A percentile compares a stretch with the other conserved stretches of the same genome.
These are phyloP conservation scores for Pteropus rufus DNA, from an alignment of 2,797 vertebrate species.

Conservation along the genomic window DNA sequence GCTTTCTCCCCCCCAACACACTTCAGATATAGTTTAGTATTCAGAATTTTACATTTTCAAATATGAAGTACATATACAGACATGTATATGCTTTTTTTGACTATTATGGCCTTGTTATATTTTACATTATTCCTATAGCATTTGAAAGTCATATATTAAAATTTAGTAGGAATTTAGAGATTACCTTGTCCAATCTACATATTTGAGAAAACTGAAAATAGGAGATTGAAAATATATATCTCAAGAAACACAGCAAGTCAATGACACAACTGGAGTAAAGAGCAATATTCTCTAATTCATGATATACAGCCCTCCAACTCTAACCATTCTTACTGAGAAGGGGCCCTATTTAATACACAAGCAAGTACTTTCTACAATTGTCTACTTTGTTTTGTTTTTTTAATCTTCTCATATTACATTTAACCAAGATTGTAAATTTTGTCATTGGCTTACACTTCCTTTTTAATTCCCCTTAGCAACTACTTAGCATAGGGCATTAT, in stretches of 20 bases:
- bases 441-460: not conserved
- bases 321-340: not conserved
- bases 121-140: not conserved
- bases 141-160: not conserved
- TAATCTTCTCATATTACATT: not conserved
- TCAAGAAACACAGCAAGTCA: not conserved
- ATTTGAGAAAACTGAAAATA: not conserved
- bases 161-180: not conserved
- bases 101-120: not conserved
- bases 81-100: not conserved
- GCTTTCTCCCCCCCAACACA: not conserved
- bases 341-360: not conserved
- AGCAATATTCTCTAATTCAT: not conserved
- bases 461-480: not conserved
- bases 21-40: not conserved
- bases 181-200: not conserved
- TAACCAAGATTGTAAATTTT: not conserved
- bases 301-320: not conserved
- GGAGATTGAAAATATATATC: not conserved
- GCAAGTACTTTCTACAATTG: not conserved
- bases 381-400: not conserved
- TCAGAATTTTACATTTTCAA: not conserved
- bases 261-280: not conserved
- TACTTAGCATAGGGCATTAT: not conserved
- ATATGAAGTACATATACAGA: not conserved